These are phyloP conservation scores for Zygogramma bicolorata DNA, from an alignment of 2,888 invertebrate species.

Conservation along the genomic window DNA sequence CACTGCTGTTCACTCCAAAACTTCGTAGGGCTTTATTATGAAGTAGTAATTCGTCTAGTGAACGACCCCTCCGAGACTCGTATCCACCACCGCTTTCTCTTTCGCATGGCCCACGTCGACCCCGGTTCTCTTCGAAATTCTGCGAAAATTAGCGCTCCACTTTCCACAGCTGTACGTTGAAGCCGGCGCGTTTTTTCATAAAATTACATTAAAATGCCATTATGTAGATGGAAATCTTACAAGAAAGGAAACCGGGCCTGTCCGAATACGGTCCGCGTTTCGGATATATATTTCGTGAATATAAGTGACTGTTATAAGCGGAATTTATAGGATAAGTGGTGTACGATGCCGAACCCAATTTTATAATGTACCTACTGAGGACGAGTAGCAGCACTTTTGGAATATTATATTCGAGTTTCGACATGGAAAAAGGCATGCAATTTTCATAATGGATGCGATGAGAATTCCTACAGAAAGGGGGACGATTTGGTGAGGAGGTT, in stretches of 20 bases:
- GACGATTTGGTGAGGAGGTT: too few species aligned
- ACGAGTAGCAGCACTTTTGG: neutral
- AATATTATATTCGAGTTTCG: neutral
- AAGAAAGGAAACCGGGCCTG: constrained; percentile 16
- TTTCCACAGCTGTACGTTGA: constrained; percentile 5
- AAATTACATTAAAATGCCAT: constrained; percentile 50
- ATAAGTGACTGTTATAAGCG: constrained; percentile 18
- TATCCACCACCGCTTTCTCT: too few species aligned
- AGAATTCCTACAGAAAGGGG: too few species aligned
- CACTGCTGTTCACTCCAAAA: too few species aligned
- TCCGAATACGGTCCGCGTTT: constrained; percentile 5
- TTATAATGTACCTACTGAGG: neutral
- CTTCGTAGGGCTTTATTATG: too few species aligned
- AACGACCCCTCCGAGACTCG: too few species aligned
- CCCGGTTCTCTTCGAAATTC: neutral
- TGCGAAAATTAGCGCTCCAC: neutral
- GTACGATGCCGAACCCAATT: neutral
- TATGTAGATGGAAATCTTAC: constrained; percentile 47
- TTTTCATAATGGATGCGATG: neutral
- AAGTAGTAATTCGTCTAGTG: too few species aligned
- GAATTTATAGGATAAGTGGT: neutral
- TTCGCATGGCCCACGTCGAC: too few species aligned
- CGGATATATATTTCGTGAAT: constrained; percentile 9
- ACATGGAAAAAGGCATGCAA: neutral
- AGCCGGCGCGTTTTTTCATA: constrained; percentile 32